Evolutionary conservation across 2,797 vertebrate genomes (phyloP), one percentile per base, ranked within the genome.

Genomic region (Epinephelus awoara): DNA sequence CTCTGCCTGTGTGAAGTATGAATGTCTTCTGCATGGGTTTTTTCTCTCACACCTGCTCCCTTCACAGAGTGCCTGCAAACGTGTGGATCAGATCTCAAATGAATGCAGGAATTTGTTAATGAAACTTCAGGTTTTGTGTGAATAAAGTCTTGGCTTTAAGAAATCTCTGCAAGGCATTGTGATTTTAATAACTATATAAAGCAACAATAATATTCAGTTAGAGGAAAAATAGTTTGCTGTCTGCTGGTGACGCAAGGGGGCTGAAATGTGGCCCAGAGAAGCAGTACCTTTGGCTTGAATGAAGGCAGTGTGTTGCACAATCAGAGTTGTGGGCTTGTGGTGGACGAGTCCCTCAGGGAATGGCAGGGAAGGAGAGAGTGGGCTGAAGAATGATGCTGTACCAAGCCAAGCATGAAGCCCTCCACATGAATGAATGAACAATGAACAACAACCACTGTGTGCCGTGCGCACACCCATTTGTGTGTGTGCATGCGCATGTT

Each of bases 341-440:
- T 92, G 23, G 66, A 85, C 64, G 46, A 85, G 84, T 89, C 80
- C 93, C 85, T 90, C 61, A 15, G 92, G 91, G 85, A 91, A 89
- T 82, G 85, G 88, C 82, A 86, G 88, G 55, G 85, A 86, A 89
- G 77, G 79, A 89, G 91, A 92, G 84, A 90, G 93, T 91, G 88
- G 94, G 93, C 77, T 80, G 85, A 91, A 92, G 92, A 93, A 92
- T 91, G 86, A 92, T 85, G 91, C 85, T 82, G 85, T 88, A 91
- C 85, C 89, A 81, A 89, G 86, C 92, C 92, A 92, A 90, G 91
- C 91, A 89, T 88, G 89, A 93, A 94, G 86, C 88, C 72, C 83
- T 90, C 84, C 67, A 82, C 90, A 94, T 92, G 91, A 94, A 94
- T 95, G 94, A 95, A 94, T 95, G 94, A 92, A 95, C 94, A 95